These are phyloP conservation scores for Athalia rosae DNA, from an alignment of 2,888 invertebrate genomes.

Conservation along the genomic window DNA sequence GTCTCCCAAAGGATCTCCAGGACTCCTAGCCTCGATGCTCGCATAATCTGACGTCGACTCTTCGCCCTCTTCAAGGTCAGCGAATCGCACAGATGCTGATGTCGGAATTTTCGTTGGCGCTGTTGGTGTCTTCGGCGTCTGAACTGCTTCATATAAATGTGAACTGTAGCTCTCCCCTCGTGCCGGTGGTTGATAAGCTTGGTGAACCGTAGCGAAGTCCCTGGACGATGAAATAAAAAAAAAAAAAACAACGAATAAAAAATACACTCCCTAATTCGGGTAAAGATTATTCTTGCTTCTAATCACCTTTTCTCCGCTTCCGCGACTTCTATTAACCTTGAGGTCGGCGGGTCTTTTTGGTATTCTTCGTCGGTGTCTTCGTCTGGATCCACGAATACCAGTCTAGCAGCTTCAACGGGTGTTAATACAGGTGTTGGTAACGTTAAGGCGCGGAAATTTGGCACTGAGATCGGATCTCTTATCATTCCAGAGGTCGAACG, in stretches of 20 bases:
- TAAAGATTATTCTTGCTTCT: slow-evolving; percentile 17
- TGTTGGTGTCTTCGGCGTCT: slow-evolving; percentile 71
- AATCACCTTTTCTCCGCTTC: slow-evolving; percentile 55
- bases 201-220: slow-evolving; percentile 75
- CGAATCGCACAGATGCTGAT: slow-evolving; percentile 78
- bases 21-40: slow-evolving; percentile 79
- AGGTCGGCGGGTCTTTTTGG: slow-evolving; percentile 69
- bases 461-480: slow-evolving; percentile 84
- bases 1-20: slow-evolving; percentile 70
- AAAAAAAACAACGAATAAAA: not conserved
- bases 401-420: slow-evolving; percentile 80
- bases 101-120: slow-evolving; percentile 73
- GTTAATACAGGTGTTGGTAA: slow-evolving; percentile 81
- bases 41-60: slow-evolving; percentile 86
- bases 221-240: slow-evolving; percentile 54
- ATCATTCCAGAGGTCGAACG: slow-evolving; percentile 72
- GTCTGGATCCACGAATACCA: slow-evolving; percentile 83
- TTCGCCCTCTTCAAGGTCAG: slow-evolving; percentile 75
- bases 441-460: slow-evolving; percentile 81
- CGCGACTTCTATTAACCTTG: slow-evolving; percentile 69
- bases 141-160: slow-evolving; percentile 76
- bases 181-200: slow-evolving; percentile 76
- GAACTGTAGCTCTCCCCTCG: slow-evolving; percentile 77
- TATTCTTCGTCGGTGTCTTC: slow-evolving; percentile 76
- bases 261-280: not conserved